A percentile compares a stretch with the other conserved stretches of the same genome.
Conservation (phyloP, 1,140 invertebrate species). For the Dendroctonus valens region DNA sequence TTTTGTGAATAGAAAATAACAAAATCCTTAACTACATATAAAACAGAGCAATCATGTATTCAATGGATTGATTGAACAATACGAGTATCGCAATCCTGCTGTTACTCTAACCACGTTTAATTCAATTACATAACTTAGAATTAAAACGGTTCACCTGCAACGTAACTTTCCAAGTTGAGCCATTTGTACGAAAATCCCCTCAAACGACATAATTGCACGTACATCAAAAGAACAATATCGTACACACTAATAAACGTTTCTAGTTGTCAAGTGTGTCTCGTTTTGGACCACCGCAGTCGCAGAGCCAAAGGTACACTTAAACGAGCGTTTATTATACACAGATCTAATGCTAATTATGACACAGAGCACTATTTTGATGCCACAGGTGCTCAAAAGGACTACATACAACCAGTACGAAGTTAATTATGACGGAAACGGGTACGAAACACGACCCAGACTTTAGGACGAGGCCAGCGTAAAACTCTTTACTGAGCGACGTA, state of each 20-base stretch:
- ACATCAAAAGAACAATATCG: conserved; percentile 27
- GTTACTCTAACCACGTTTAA: no score
- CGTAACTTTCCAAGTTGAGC: no score
- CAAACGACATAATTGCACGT: conserved; percentile 24
- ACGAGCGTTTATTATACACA: conserved; percentile 33
- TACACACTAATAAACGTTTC: conserved; percentile 29
- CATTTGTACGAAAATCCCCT: no score
- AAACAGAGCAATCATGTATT: no score
- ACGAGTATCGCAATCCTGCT: no score
- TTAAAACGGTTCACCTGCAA: no score
- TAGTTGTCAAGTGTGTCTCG: conserved; percentile 30
- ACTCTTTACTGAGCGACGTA: no score
- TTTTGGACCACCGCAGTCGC: conserved; percentile 30
- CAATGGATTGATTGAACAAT: no score
- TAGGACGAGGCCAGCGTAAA: no score
- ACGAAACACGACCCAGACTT: conserved; percentile 11
- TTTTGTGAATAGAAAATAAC: no score
- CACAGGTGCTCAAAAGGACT: conserved; percentile 29
- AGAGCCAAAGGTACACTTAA: conserved; percentile 32
- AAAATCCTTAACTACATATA: no score
- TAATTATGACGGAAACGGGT: conserved; percentile 24
- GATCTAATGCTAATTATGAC: conserved; percentile 35
- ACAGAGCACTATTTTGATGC: conserved; percentile 24
- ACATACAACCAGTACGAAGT: conserved; percentile 25
- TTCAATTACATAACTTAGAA: no score